Conservation (phyloP, 2,113 vertebrate genomes). For the Podocnemis expansa region DNA sequence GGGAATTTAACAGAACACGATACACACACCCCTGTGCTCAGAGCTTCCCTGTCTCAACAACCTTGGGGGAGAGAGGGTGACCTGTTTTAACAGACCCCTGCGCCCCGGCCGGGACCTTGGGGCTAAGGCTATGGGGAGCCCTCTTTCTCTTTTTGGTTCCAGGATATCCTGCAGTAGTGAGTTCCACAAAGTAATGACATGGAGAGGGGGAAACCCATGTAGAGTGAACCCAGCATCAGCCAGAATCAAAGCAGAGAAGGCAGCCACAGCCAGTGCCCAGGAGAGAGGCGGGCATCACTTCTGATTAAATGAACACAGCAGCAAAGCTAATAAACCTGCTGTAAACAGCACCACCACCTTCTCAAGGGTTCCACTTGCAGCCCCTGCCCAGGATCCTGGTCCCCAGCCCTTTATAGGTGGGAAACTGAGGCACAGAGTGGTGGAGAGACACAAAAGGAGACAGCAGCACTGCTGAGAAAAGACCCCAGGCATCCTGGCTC, state of each 20-base stretch:
- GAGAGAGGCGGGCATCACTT: too few species aligned
- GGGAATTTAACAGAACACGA: too few species aligned
- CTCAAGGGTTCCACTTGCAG: neutral
- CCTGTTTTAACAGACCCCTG: too few species aligned
- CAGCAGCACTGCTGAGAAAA: neutral
- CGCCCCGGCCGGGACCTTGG: too few species aligned
- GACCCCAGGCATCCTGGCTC: too few species aligned
- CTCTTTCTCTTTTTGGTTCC: neutral
- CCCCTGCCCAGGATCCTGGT: neutral
- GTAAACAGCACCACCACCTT: neutral
- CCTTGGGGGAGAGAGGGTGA: too few species aligned
- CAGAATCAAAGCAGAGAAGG: neutral
- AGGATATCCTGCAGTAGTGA: neutral
- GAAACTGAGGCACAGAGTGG: neutral
- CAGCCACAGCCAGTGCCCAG: neutral
- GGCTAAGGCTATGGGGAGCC: neutral
- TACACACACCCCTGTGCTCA: too few species aligned
- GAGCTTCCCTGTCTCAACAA: neutral
- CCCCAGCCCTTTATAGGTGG: neutral
- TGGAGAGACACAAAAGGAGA: neutral
- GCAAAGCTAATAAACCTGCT: neutral
- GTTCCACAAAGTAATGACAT: neutral
- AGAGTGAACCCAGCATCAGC: neutral
- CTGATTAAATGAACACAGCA: neutral
- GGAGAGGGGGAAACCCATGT: neutral